A percentile compares a stretch with the other conserved stretches of the same genome.
These are phyloP conservation scores for Rhynchotus rufescens DNA, from an alignment of 2,797 vertebrate genomes.

Conservation along the genomic window DNA sequence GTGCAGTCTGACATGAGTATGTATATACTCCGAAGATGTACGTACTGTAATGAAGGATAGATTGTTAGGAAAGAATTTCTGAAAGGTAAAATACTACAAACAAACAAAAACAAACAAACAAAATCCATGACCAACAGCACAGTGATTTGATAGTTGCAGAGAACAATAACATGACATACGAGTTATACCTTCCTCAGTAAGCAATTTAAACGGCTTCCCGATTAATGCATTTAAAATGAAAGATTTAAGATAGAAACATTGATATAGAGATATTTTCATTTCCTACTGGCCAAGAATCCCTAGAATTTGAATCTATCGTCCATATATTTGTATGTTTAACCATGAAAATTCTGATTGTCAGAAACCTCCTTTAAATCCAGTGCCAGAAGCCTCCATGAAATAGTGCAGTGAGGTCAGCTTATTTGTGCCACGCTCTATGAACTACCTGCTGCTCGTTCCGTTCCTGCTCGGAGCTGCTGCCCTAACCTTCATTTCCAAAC, in stretches of 20 bases:
- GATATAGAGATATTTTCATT: not conserved
- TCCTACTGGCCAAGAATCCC: not conserved
- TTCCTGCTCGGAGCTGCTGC: not conserved
- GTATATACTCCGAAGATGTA: not conserved
- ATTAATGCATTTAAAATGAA: constrained; percentile 40
- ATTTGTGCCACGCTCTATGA: not conserved
- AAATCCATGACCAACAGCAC: not conserved
- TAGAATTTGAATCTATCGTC: not conserved
- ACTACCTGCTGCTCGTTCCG: not conserved
- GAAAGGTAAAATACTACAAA: constrained; percentile 1
- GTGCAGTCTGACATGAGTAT: not conserved
- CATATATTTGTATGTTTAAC: not conserved
- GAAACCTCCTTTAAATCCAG: not conserved
- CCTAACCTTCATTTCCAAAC: not conserved
- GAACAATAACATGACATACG: constrained; percentile 10
- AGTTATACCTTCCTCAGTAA: constrained; percentile 34
- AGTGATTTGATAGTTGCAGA: constrained; percentile 47
- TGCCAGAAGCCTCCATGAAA: not conserved
- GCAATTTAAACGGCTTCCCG: constrained; percentile 19
- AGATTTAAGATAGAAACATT: constrained; percentile 10
- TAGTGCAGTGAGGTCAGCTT: not conserved
- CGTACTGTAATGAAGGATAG: not conserved
- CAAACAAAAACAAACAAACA: not conserved
- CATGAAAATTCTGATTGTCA: not conserved
- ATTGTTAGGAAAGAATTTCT: constrained; percentile 6